Percentiles rank a stretch among this genome's conserved stretches.
phyloP scores from a whole-genome alignment of 2,888 invertebrate genomes.

The Caenorhabditis sp. region DNA sequence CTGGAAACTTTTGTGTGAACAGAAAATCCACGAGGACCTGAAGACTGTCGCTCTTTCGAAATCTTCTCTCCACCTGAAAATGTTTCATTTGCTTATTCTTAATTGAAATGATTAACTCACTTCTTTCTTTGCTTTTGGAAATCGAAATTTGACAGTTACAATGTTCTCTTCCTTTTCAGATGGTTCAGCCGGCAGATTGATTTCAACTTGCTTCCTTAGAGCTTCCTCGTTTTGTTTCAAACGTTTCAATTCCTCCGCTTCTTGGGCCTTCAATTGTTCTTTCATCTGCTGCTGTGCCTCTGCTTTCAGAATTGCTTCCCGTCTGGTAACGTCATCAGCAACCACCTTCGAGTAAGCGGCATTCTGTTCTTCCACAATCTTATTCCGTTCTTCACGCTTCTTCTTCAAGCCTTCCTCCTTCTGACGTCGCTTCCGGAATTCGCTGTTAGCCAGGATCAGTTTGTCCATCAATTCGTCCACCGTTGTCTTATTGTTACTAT shows the following conservation, averaged over 20 bases:
- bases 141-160: not conserved
- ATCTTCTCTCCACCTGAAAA: not conserved
- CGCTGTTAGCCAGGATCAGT: not conserved
- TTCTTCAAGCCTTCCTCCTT: not conserved
- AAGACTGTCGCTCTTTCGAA: not conserved
- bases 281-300: not conserved
- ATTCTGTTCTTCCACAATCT: conserved; percentile 6
- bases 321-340: not conserved
- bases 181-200: not conserved
- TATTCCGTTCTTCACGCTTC: not conserved
- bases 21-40: not conserved
- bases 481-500: no score
- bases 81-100: not conserved
- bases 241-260: not conserved
- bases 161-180: not conserved
- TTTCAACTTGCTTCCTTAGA: not conserved
- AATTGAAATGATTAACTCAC: not conserved
- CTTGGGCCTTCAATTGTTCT: not conserved
- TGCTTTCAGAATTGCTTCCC: not conserved
- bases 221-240: not conserved
- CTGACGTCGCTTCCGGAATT: no score
- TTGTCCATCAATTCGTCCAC: not conserved
- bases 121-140: not conserved
- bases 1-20: not conserved
- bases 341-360: not conserved